Evolutionary conservation across 2,888 invertebrate genomes (phyloP).

Genomic region (Saturnia pavonia): DNA sequence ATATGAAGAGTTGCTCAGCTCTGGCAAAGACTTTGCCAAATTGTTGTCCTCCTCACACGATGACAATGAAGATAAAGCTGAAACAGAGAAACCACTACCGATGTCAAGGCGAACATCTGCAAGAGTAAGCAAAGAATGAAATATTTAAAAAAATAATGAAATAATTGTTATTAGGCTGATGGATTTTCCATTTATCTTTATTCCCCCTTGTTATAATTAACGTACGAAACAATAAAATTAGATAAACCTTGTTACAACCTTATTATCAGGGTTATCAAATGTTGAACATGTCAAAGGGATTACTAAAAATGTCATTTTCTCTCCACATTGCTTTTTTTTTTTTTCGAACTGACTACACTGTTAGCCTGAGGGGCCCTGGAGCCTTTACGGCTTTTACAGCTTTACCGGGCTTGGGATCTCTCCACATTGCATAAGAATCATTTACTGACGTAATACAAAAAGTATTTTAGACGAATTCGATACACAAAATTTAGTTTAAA

Average conservation of each 20-base stretch:
- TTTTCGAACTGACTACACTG: too few species aligned
- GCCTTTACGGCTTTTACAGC: too few species aligned
- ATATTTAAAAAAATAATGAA: background rate
- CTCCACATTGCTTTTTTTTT: too few species aligned
- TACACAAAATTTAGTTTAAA: too few species aligned
- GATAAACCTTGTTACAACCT: background rate
- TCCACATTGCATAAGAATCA: background rate
- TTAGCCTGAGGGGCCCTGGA: too few species aligned
- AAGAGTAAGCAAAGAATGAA: conserved; percentile 51
- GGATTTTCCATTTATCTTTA: background rate
- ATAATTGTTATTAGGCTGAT: background rate
- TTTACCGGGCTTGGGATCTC: too few species aligned
- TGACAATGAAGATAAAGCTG: conserved; percentile 62
- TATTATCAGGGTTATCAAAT: background rate
- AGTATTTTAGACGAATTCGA: background rate
- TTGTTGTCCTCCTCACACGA: conserved; percentile 75
- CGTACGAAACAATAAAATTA: background rate
- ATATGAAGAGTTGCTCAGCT: conserved; percentile 78
- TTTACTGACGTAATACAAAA: background rate
- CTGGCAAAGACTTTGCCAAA: conserved; percentile 84
- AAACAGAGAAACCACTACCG: conserved; percentile 55
- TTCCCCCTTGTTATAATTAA: background rate
- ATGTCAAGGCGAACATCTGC: conserved; percentile 69
- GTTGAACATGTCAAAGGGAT: too few species aligned
- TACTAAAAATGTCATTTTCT: too few species aligned